Evolutionary conservation across 1,140 invertebrate genomes (phyloP).

Genomic region (Bradysia coprophila): DNA sequence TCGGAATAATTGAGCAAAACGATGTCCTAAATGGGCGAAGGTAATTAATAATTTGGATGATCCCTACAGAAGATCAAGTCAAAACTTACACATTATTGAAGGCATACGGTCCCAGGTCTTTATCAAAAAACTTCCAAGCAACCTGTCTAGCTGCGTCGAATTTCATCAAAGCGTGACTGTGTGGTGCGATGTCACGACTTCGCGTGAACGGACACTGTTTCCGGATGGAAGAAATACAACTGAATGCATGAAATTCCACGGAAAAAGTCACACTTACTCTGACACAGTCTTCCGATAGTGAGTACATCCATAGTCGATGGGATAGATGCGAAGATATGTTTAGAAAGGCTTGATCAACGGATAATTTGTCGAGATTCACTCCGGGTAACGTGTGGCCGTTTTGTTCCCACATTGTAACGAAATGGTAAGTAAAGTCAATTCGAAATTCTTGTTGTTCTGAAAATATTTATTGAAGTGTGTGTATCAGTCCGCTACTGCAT

Average conservation of each 20-base stretch:
- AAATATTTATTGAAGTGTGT: no score
- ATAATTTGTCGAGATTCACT: constrained; percentile 3
- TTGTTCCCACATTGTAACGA: no score
- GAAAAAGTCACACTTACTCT: constrained; percentile 9
- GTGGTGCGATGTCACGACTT: constrained; percentile 12
- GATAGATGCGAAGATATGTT: constrained; percentile 9
- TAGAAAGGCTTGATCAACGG: constrained; percentile 17
- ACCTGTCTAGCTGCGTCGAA: constrained; percentile 19
- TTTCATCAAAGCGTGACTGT: constrained; percentile 13
- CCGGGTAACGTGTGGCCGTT: no score
- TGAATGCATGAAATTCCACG: neutral
- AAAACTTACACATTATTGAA: constrained; percentile 29
- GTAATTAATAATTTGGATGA: constrained; percentile 10
- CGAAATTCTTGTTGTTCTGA: no score
- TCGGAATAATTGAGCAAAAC: constrained; percentile 32
- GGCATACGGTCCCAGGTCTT: constrained; percentile 22
- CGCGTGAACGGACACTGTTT: constrained; percentile 27
- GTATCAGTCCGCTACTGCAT: no score
- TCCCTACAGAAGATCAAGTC: constrained; percentile 12
- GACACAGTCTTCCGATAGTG: constrained; percentile 16
- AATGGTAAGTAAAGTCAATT: no score
- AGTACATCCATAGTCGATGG: constrained; percentile 10
- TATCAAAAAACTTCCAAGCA: constrained; percentile 20
- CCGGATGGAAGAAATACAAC: neutral
- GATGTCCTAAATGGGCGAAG: constrained; percentile 3